Percentiles rank a stretch among this genome's conserved stretches.
These are phyloP conservation scores for Tenodera sinensis DNA, from an alignment of 2,888 invertebrate genomes.

Conservation along the genomic window DNA sequence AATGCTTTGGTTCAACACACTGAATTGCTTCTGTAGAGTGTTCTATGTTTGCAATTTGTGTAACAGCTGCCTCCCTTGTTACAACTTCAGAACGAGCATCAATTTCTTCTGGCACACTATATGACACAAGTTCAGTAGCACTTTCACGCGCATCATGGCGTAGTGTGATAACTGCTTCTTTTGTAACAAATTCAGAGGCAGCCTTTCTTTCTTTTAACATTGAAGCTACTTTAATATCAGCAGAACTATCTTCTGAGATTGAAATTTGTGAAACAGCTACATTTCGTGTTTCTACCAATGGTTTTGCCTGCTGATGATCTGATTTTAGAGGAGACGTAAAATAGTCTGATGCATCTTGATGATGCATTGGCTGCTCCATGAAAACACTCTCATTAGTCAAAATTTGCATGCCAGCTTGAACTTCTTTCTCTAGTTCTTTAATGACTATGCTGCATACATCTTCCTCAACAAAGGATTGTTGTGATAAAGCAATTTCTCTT, in stretches of 20 bases:
- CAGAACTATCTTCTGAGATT: neutral
- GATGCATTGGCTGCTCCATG: neutral
- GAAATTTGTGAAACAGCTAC: neutral
- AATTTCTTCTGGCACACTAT: neutral
- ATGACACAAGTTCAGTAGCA: neutral
- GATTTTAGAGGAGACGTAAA: neutral
- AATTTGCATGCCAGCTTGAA: neutral
- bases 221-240: neutral
- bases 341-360: slow-evolving; percentile 4
- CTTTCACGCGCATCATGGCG: neutral
- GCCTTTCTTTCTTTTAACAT: neutral
- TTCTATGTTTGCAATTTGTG: neutral
- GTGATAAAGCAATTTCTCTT: slow-evolving; percentile 19
- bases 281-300: neutral
- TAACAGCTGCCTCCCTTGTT: neutral
- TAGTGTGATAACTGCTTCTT: neutral
- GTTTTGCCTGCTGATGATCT: neutral
- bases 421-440: neutral
- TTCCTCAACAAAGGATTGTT: neutral
- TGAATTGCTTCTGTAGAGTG: neutral
- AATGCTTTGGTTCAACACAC: neutral
- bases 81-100: neutral
- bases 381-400: neutral
- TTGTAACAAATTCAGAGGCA: neutral
- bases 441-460: neutral